These are phyloP conservation scores for Sclerodermus sp. DNA, from an alignment of 2,888 invertebrate genomes.

Conservation along the genomic window DNA sequence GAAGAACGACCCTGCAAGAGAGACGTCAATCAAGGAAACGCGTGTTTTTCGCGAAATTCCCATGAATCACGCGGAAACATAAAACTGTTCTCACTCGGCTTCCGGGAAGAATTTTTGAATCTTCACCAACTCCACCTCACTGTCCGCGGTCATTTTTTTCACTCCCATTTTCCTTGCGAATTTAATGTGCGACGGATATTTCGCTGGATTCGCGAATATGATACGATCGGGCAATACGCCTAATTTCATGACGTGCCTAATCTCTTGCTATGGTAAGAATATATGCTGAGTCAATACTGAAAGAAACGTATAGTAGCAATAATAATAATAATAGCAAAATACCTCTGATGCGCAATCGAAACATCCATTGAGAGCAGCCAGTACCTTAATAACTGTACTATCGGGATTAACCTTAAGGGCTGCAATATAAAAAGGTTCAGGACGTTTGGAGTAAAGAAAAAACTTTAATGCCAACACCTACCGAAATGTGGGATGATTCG, in stretches of 20 bases:
- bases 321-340: conserved; percentile 8
- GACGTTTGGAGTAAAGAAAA: no score
- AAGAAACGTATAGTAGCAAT: background rate
- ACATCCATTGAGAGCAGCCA: conserved; percentile 62
- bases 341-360: conserved; percentile 68
- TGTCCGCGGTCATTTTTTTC: conserved; percentile 63
- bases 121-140: conserved; percentile 62
- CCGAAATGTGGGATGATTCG: conserved; percentile 48
- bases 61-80: no score
- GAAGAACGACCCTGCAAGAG: conserved; percentile 39
- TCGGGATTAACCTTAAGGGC: conserved; percentile 69
- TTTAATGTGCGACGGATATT: conserved; percentile 60
- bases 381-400: conserved; percentile 50
- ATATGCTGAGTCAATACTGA: no score
- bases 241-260: conserved; percentile 59
- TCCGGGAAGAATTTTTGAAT: conserved; percentile 60
- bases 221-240: conserved; percentile 61
- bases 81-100: conserved; percentile 51
- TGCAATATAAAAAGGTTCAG: conserved; percentile 27
- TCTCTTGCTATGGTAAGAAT: conserved; percentile 59
- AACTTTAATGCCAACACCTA: conserved; percentile 17
- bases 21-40: background rate
- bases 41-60: no score
- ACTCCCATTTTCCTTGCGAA: conserved; percentile 61
- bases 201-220: conserved; percentile 66